Percentiles rank a stretch among this genome's conserved stretches.
phyloP scores from a whole-genome alignment of 1,140 invertebrate genomes.

The Drosophila sulfurigaster region DNA sequence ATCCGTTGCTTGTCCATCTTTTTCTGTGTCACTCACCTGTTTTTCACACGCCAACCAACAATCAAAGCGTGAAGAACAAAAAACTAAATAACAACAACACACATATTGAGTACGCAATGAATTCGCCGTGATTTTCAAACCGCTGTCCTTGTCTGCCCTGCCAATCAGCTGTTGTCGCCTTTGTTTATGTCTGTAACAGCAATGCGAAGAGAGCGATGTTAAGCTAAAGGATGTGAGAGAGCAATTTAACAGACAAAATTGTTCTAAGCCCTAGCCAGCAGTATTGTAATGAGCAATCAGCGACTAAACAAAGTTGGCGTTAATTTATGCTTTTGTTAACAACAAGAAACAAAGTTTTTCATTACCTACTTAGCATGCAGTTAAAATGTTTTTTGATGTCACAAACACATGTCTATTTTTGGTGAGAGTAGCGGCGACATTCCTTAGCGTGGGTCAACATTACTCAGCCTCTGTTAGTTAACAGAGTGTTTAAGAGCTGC shows the following conservation, averaged over 20 bases:
- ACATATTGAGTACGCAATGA: conserved; percentile 19
- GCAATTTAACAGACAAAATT: neutral
- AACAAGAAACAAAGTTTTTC: no score
- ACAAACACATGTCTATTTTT: no score
- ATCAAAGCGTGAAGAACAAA: conserved; percentile 40
- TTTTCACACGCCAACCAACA: conserved; percentile 60
- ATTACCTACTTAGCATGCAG: no score
- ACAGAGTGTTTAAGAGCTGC: neutral
- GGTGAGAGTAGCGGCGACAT: neutral
- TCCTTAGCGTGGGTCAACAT: conserved; percentile 1
- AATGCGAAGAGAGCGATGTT: conserved; percentile 15
- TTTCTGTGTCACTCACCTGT: conserved; percentile 79
- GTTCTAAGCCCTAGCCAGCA: neutral
- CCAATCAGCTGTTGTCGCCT: conserved; percentile 40
- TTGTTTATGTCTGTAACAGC: conserved; percentile 37
- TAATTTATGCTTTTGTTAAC: no score
- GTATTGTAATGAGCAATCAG: neutral
- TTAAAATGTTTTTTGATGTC: no score
- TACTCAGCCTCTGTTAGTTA: conserved; percentile 33
- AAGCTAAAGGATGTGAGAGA: conserved; percentile 8
- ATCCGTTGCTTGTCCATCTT: conserved; percentile 57
- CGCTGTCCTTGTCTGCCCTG: neutral
- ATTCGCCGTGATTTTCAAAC: conserved; percentile 32
- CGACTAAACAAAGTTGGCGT: no score
- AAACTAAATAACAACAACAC: conserved; percentile 21